Evolutionary conservation across 1,140 invertebrate species (phyloP), one percentile per base, ranked within the genome.

Genomic region (Hestina assimilis): DNA sequence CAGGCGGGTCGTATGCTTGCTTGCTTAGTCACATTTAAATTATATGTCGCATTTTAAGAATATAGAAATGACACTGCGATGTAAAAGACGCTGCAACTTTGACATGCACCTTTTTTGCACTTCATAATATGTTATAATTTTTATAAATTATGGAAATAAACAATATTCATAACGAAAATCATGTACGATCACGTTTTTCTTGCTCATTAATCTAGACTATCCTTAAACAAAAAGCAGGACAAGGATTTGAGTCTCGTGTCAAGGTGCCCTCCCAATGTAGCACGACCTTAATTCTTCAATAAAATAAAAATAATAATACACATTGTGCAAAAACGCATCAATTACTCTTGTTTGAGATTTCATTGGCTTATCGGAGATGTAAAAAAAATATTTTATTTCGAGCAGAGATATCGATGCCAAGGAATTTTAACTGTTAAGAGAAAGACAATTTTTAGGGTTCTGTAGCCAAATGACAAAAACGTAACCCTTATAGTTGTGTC

Each of bases 171-270:
- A 35, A 47, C 14, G 21, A 47, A 47, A 14, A 9, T 23, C n/a
- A 5, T 11, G 24, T 11, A n/a, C n/a, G n/a, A n/a, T 6, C 26
- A 28, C 26, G 8, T 28, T 14, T 12, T 19, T 26, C 23, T 12
- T 31, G 45, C 24, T 20, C 45, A 47, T 47, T 47, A 47, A 47
- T 47, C 45, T 47, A 33, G 45, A 47, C 29, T 31, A 47, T 47
- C 9, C n/a, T 47, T 47, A 21, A 47, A 33, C 11, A 33, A 35
- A 15, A 35, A 35, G 31, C 12, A 19, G 29, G 19, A 47, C 45
- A 47, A 47, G 45, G 45, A 47, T 47, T 35, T 35, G 7, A 8
- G 14, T 12, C 28, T 23, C 15, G n/a, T 29, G 45, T 33, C 45
- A 47, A 47, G 45, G 45, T 33, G 5, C 12, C 8, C 5, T 35